Evolutionary conservation across 1,140 invertebrate genomes (phyloP).

Genomic region (Caenorhabditis remanei): DNA sequence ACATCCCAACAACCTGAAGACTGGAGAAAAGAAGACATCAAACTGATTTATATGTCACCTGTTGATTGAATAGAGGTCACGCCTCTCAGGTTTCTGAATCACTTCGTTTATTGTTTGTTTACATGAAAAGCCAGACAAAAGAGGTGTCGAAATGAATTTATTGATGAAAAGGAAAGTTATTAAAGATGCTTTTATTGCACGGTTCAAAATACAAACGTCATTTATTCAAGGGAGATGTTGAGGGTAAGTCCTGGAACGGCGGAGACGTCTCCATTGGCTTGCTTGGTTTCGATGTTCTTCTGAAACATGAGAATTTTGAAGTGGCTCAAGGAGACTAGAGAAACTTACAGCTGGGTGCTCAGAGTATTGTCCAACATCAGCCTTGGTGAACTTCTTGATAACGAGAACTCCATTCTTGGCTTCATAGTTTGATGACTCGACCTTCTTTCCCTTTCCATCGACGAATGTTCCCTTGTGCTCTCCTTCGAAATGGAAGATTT

Average conservation of each 20-base stretch:
- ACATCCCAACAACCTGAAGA: not conserved
- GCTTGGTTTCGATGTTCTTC: not conserved
- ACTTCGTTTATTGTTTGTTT: not conserved
- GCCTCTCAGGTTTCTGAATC: constrained; percentile 9
- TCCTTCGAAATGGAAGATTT: constrained; percentile 48
- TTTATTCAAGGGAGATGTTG: constrained; percentile 7
- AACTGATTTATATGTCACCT: constrained; percentile 18
- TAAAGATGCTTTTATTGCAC: not conserved
- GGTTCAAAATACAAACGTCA: not conserved
- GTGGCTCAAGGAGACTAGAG: not conserved
- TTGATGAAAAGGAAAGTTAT: not conserved
- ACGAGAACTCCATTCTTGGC: not conserved
- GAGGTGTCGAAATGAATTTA: not conserved
- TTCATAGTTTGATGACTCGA: constrained; percentile 33
- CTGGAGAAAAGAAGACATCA: not conserved
- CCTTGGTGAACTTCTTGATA: constrained; percentile 46
- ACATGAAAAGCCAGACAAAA: no score
- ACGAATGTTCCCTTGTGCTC: constrained; percentile 30
- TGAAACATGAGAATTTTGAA: not conserved
- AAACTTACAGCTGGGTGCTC: constrained; percentile 5
- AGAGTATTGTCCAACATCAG: constrained; percentile 9
- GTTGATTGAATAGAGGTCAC: constrained; percentile 20
- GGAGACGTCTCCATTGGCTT: not conserved
- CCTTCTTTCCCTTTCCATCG: constrained; percentile 38
- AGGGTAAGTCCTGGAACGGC: constrained; percentile 26